A percentile compares a stretch with the other conserved stretches of the same genome.
phyloP scores from a whole-genome alignment of 2,797 vertebrate species.

The Pipistrellus kuhlii region DNA sequence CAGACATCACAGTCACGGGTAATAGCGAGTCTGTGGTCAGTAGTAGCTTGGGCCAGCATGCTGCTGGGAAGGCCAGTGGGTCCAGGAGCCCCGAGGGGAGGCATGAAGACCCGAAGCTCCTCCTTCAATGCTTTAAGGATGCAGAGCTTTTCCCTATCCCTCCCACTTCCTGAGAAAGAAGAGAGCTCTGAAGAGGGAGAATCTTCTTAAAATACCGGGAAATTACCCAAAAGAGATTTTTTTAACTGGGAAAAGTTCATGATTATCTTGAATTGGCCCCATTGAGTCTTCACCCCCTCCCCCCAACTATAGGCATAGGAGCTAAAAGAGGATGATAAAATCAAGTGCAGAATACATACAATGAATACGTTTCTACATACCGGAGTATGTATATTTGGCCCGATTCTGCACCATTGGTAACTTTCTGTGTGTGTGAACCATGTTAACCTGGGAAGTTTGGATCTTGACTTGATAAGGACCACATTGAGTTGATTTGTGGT shows the following conservation, averaged over 20 bases:
- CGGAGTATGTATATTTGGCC: neutral
- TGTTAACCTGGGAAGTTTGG: conserved; percentile 52
- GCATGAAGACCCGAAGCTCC: neutral
- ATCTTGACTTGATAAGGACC: conserved; percentile 64
- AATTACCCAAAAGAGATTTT: neutral
- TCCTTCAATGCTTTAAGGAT: neutral
- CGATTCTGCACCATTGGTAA: neutral
- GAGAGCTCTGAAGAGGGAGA: neutral
- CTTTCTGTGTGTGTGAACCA: conserved; percentile 22
- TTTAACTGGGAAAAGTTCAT: neutral
- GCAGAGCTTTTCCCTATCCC: neutral
- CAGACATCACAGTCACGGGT: too few species aligned
- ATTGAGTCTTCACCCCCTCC: neutral
- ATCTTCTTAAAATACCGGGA: neutral
- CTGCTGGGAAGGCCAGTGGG: neutral
- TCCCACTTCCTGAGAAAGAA: neutral
- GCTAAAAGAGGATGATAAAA: neutral
- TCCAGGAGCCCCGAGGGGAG: neutral
- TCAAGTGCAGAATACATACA: neutral
- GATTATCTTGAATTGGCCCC: neutral
- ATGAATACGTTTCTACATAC: neutral
- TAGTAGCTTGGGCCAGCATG: neutral
- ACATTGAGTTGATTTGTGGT: conserved; percentile 76
- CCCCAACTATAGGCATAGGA: neutral
- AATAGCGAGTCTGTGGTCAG: neutral